A percentile compares a stretch with the other conserved stretches of the same genome.
Conservation (phyloP, 2,888 invertebrate genomes). For the Xestia ashworthii region DNA sequence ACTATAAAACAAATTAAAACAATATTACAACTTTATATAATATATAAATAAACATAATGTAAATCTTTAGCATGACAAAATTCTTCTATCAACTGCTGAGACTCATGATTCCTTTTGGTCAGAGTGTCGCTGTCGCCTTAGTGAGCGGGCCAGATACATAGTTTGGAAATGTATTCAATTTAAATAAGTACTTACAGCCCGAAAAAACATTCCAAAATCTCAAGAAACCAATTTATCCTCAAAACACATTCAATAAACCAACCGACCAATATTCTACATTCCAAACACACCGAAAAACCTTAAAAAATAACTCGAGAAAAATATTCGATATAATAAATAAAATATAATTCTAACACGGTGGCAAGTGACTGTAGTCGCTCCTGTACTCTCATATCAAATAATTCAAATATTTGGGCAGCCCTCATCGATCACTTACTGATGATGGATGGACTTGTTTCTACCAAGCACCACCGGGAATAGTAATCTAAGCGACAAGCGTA, state of each 20-base stretch:
- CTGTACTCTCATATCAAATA: slow-evolving; percentile 81
- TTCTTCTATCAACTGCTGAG: background rate
- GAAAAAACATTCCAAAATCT: background rate
- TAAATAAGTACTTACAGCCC: background rate
- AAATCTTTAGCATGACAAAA: background rate
- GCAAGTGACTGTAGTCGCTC: slow-evolving; percentile 73
- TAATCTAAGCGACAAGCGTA: slow-evolving; percentile 50
- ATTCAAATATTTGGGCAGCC: slow-evolving; percentile 89
- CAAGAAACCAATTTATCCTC: background rate
- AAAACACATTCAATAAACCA: slow-evolving; percentile 20
- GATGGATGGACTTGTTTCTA: slow-evolving; percentile 85
- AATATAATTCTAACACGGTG: slow-evolving; percentile 68
- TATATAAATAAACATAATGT: too few relatives aligned
- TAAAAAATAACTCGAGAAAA: slow-evolving; percentile 44
- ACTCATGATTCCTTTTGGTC: background rate
- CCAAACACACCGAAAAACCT: slow-evolving; percentile 1
- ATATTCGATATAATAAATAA: slow-evolving; percentile 59
- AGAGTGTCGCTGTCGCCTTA: background rate
- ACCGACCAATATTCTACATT: background rate
- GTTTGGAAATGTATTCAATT: background rate
- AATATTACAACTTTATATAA: too few relatives aligned
- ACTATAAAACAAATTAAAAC: too few relatives aligned
- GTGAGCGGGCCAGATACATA: background rate
- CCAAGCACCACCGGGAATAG: slow-evolving; percentile 55
- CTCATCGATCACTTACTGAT: slow-evolving; percentile 89